Evolutionary conservation across 1,140 invertebrate species (phyloP), one percentile per base, ranked within the genome.

Genomic region (Meloidogyne floridensis): DNA sequence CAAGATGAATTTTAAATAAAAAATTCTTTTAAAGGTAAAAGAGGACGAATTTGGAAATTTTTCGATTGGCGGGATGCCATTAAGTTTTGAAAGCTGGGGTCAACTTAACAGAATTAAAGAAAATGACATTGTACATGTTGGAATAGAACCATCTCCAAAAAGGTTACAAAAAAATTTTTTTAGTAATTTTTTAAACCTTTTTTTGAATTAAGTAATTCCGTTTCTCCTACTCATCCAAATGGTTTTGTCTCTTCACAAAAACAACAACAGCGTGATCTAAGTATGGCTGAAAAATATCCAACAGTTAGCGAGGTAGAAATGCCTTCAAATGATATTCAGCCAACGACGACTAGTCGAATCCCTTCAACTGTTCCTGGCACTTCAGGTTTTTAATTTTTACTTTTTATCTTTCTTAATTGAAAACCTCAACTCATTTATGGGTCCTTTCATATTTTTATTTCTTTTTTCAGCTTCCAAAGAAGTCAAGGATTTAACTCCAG

Each of bases 41-140:
- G 80, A 80, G 10, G 80, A 80, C 18, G 80, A 80, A 47, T 80
- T 6, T 18, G 80, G 80, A 9, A 80, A 80, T 43, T 80, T 80
- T 18, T 20, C 20, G 32, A 80, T 80, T 65, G 80, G 42, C 18
- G 80, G 80, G 15, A 56, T 56, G 80, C 42, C 43, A 20, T 59
- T 80, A 6, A 80, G 65, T 32, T 80, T 80, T 18, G 80, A 80
- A 54, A 69, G 11, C 18, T 80, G 80, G 80, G 80, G 80, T 65
- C 56, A 74, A 43, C 80, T 80, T 15, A 80, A 80, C 80, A 71
- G 42, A 20, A 80, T 80, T n/a, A 81, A 43, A 54, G 71, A 80
- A 13, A 11, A 59, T 7, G 80, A 80, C n/a, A 54, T 80, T 65
- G 80, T 80, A 18, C 77, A 80, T 18, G 54, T 20, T 75, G 72